Base-by-base conservation (phyloP, 2,113 vertebrate genomes). In the Chaetodon auriga region DNA sequence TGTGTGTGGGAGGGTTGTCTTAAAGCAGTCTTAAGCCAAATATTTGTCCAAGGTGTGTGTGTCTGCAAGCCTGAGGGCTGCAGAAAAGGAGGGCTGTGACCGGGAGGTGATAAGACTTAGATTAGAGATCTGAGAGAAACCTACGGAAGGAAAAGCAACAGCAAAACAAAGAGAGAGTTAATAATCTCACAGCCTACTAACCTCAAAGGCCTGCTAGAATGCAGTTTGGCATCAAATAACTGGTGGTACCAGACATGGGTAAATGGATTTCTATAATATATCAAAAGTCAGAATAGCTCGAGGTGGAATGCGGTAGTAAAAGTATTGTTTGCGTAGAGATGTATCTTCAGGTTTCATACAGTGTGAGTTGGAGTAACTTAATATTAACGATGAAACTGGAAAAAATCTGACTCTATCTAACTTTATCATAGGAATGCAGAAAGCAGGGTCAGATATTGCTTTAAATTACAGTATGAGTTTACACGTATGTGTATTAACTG, bases 71-170 rank as follows among this genome's bases (percentile, higher is more conserved):
- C 75, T 69, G 71, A 87, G 75, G 64, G 72, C 80, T 87, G 82
- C 71, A 87, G 90, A 87, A 75, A 90, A 91, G 87, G 87, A 90
- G 90, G 89, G 73, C 85, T 82, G 68, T 69, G 80, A 91, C 76
- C 58, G 18, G 73, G 82, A 86, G 68, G 84, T 91, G 92, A 94
- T 94, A 94, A 94, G 92, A 86, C 64, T 75, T 16, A 86, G 92
- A 95, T 93, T 92, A 93, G 91, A 90, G 86, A 93, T 90, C 91
- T 93, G 62, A 93, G 75, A 92, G 82, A 92, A 92, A 92, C 81
- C 65, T 82, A 19, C 81, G 80, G 79, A 79, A 83, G 87, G 89
- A 92, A 92, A 93, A 85, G 90, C 84, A 89, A 89, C 75, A 78
- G 87, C 81, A 68, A 90, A 85, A 94, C 90, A 92, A 92, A 93